These are phyloP conservation scores for Orthosia cruda DNA, from an alignment of 2,888 invertebrate species.

Conservation along the genomic window DNA sequence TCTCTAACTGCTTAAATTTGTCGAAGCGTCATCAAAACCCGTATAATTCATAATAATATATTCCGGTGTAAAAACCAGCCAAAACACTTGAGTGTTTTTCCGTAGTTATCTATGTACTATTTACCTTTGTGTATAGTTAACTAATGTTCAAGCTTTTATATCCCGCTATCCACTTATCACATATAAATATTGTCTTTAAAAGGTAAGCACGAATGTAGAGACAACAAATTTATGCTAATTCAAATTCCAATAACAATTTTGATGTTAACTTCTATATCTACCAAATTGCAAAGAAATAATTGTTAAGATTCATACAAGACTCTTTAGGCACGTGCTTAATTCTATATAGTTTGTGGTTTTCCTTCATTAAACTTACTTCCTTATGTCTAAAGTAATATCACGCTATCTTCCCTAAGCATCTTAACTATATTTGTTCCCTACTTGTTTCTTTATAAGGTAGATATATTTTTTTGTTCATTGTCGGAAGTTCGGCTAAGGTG, in stretches of 20 bases:
- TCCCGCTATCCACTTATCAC: slow-evolving; percentile 38
- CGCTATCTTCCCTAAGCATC: slow-evolving; percentile 40
- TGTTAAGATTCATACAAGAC: slow-evolving; percentile 6
- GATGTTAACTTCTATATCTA: slow-evolving; percentile 14
- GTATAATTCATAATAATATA: background rate
- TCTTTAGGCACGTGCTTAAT: slow-evolving; percentile 12
- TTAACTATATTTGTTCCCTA: slow-evolving; percentile 27
- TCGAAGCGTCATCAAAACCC: background rate
- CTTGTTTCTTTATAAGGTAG: background rate
- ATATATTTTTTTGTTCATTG: slow-evolving; percentile 18
- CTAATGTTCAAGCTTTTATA: slow-evolving; percentile 14
- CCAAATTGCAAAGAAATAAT: background rate
- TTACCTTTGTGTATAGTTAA: slow-evolving; percentile 21
- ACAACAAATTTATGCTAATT: slow-evolving; percentile 47
- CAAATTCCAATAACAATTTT: slow-evolving; percentile 25
- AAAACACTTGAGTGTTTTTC: slow-evolving; percentile 23
- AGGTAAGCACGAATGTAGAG: slow-evolving; percentile 13
- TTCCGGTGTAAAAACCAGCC: slow-evolving; percentile 5
- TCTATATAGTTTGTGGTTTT: slow-evolving; percentile 21
- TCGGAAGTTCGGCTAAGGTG: slow-evolving; percentile 16
- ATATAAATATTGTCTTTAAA: slow-evolving; percentile 33
- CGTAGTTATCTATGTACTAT: slow-evolving; percentile 5
- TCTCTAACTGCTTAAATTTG: background rate
- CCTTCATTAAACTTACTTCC: slow-evolving; percentile 44
- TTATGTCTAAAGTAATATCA: slow-evolving; percentile 25